phyloP scores from a whole-genome alignment of 2,113 vertebrate genomes.

The Lampris incognitus region DNA sequence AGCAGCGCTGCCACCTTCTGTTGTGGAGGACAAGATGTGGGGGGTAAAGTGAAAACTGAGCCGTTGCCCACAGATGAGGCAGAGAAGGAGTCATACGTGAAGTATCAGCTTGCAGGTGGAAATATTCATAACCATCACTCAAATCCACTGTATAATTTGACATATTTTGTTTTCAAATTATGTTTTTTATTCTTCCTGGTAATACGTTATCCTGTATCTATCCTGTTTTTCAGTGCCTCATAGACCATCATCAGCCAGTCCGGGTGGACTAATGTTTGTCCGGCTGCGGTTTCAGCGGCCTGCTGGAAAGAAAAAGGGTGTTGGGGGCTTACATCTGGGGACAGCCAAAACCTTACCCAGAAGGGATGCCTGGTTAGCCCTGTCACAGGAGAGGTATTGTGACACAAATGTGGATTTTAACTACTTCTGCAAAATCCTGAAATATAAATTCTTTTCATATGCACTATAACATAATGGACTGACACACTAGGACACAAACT shows the following conservation, averaged over 20 bases:
- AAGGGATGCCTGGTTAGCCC: slow-evolving; percentile 80
- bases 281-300: slow-evolving; percentile 77
- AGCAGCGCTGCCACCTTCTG: slow-evolving; percentile 79
- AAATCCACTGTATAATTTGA: background rate
- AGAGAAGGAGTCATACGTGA: slow-evolving; percentile 18
- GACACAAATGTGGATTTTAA: background rate
- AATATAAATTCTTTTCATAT: too few species aligned
- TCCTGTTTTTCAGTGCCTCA: slow-evolving; percentile 45
- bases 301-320: slow-evolving; percentile 61
- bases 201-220: background rate
- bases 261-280: slow-evolving; percentile 79
- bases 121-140: background rate
- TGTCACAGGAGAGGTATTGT: slow-evolving; percentile 81
- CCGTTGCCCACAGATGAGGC: slow-evolving; percentile 1
- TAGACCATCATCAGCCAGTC: slow-evolving; percentile 29
- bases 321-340: slow-evolving; percentile 55
- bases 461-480: too few species aligned
- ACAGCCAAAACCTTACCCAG: slow-evolving; percentile 40
- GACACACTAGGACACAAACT: too few species aligned
- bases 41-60: slow-evolving; percentile 16
- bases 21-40: slow-evolving; percentile 70
- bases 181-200: background rate
- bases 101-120: slow-evolving; percentile 61
- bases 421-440: too few species aligned
- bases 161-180: background rate